phyloP scores from a whole-genome alignment of 2,113 vertebrate genomes.

The Phainopepla nitens region DNA sequence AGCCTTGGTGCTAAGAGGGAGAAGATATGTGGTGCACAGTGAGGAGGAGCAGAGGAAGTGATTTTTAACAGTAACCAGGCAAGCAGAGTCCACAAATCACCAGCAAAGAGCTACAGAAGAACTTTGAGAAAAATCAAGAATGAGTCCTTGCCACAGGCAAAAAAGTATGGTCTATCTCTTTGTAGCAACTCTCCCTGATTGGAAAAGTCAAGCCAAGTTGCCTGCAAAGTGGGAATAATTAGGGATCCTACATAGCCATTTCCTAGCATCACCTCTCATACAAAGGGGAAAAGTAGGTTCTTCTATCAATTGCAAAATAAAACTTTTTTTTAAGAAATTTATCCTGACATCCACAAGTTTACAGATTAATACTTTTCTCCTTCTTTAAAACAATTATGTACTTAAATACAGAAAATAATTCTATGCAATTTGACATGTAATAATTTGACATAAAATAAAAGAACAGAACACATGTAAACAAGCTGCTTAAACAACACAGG shows the following conservation, averaged over 20 bases:
- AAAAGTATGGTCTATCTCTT: neutral
- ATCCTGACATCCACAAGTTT: neutral
- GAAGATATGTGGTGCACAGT: neutral
- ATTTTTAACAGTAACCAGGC: neutral
- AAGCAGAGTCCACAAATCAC: neutral
- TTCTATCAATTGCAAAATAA: neutral
- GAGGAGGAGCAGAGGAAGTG: neutral
- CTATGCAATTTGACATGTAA: neutral
- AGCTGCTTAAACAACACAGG: neutral
- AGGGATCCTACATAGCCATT: neutral
- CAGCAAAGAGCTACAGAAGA: neutral
- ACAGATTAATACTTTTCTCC: neutral
- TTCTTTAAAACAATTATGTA: neutral
- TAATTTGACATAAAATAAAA: neutral
- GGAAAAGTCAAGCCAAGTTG: neutral
- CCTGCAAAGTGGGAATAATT: neutral
- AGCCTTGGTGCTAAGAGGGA: neutral
- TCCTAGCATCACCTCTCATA: neutral
- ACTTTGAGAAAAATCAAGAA: neutral
- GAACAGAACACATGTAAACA: neutral
- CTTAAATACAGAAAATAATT: neutral
- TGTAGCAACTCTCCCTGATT: neutral
- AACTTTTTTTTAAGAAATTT: neutral
- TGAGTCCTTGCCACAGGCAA: neutral
- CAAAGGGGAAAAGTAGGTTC: neutral